A percentile compares a stretch with the other conserved stretches of the same genome.
phyloP scores from a whole-genome alignment of 2,113 vertebrate genomes.

The Sprattus sprattus region DNA sequence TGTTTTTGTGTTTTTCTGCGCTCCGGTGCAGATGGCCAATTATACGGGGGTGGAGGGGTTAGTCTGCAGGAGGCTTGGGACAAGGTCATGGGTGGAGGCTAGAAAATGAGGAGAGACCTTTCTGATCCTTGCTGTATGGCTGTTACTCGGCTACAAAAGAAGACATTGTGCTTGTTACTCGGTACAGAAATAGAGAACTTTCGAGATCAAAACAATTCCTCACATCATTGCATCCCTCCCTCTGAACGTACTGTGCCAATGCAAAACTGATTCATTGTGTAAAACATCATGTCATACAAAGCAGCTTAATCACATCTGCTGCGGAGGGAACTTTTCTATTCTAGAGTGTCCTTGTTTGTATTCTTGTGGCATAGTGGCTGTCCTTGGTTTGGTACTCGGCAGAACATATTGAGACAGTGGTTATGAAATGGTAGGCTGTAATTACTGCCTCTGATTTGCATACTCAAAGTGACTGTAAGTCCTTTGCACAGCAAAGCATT shows the following conservation, averaged over 20 bases:
- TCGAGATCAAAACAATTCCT: not conserved
- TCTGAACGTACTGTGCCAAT: not conserved
- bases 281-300: not conserved
- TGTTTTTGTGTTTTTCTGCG: not conserved
- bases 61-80: conserved; percentile 49
- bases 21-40: conserved; percentile 21
- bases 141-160: conserved; percentile 63
- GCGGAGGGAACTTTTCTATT: not conserved
- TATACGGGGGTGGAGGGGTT: conserved; percentile 44
- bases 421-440: conserved; percentile 14
- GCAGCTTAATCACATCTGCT: not conserved
- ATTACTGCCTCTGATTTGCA: conserved; percentile 10
- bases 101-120: conserved; percentile 53
- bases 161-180: conserved; percentile 54
- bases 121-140: conserved; percentile 57
- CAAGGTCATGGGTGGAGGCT: conserved; percentile 38
- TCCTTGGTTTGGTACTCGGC: not conserved
- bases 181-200: not conserved
- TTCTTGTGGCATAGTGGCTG: not conserved
- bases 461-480: not conserved
- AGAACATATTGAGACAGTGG: conserved; percentile 16
- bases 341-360: conserved; percentile 15
- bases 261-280: not conserved
- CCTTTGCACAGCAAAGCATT: not conserved
- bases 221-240: not conserved